These are phyloP conservation scores for Zoanthus gigantus DNA, from an alignment of 92 coral and sea anemone species.

Conservation along the genomic window DNA sequence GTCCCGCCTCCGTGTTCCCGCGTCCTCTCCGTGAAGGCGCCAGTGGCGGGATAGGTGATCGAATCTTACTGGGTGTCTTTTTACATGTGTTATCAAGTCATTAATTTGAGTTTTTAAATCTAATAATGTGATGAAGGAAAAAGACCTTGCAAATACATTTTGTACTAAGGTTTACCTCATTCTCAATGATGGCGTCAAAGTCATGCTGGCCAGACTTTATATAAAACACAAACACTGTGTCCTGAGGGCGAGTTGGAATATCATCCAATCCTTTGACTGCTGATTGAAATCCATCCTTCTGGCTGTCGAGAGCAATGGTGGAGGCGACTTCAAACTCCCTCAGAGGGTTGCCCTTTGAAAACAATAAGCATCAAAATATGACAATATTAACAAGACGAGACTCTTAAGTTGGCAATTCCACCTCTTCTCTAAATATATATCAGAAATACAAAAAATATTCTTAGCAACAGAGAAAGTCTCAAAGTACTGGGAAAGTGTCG, in stretches of 20 bases:
- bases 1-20: too few species aligned
- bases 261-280: conserved; percentile 84
- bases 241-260: conserved; percentile 90
- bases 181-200: conserved; percentile 82
- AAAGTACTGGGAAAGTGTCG: too few species aligned
- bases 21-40: too few species aligned
- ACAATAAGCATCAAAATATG: neutral
- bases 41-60: too few species aligned
- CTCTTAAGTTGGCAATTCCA: too few species aligned
- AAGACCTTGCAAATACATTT: neutral
- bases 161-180: conserved; percentile 52
- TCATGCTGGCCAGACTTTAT: conserved; percentile 90
- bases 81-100: neutral
- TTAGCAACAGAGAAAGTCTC: too few species aligned
- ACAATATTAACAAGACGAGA: neutral
- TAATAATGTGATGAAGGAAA: neutral
- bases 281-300: conserved; percentile 71
- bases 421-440: too few species aligned
- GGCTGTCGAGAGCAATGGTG: conserved; percentile 66
- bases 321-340: conserved; percentile 82
- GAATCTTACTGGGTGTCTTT: too few species aligned
- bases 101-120: neutral
- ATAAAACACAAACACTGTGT: conserved; percentile 91
- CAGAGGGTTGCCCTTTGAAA: conserved; percentile 74
- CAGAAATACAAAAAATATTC: too few species aligned